These are phyloP conservation scores for Aphis gossypii DNA, from an alignment of 1,140 invertebrate genomes.

Conservation along the genomic window DNA sequence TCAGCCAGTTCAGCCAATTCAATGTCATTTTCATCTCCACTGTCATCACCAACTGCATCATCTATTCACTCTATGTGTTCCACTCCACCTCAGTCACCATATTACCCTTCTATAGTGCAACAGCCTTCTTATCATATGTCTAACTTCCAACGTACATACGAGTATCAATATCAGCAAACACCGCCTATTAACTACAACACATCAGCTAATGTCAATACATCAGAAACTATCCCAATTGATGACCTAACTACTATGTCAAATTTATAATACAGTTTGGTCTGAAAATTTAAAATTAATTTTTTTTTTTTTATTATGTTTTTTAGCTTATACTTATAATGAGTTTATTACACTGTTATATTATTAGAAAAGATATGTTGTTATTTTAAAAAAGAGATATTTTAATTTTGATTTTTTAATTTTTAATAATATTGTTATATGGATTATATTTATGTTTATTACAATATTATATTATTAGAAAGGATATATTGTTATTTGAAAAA, in stretches of 20 bases:
- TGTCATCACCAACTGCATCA: not conserved
- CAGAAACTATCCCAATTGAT: not conserved
- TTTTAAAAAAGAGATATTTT: no score
- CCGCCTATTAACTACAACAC: not conserved
- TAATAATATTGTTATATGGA: no score
- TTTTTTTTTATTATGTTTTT: not conserved
- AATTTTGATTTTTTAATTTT: no score
- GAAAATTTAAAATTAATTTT: not conserved
- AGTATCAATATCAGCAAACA: not conserved
- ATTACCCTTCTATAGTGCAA: not conserved
- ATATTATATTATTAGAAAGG: not conserved
- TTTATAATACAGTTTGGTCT: not conserved
- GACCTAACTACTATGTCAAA: not conserved
- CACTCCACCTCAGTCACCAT: not conserved
- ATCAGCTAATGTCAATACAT: not conserved
- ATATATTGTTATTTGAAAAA: no score
- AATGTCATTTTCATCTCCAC: slow-evolving; percentile 10
- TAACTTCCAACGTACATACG: not conserved
- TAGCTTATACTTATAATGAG: no score
- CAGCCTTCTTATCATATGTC: not conserved
- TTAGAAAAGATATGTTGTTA: no score
- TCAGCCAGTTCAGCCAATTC: not conserved
- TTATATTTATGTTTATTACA: no score
- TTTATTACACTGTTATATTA: no score
- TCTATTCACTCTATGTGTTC: not conserved